phyloP scores from a whole-genome alignment of 2,888 invertebrate genomes.

The Pandemis heparana region DNA sequence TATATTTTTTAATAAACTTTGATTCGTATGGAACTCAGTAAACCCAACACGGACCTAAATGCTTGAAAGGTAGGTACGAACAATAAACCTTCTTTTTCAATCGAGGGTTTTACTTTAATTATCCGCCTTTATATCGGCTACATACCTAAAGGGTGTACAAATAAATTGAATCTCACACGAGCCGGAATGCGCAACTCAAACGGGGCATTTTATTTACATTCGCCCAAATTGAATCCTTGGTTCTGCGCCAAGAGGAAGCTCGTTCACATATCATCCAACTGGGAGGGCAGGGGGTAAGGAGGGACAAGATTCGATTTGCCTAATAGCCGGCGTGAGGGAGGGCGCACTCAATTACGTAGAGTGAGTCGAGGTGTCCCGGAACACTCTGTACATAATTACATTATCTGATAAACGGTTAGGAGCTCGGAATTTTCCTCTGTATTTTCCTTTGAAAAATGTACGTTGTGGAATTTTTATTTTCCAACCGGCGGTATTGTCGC shows the following conservation, averaged over 20 bases:
- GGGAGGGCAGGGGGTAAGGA: constrained; percentile 53
- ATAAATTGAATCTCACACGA: constrained; percentile 49
- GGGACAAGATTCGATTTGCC: constrained; percentile 83
- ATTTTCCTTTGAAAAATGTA: constrained; percentile 38
- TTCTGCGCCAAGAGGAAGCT: constrained; percentile 72
- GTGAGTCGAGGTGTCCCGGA: constrained; percentile 80
- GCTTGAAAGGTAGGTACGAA: neutral
- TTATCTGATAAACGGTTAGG: constrained; percentile 79
- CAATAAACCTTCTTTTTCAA: constrained; percentile 12
- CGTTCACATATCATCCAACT: constrained; percentile 61
- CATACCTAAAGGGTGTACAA: constrained; percentile 37
- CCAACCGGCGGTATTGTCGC: constrained; percentile 34
- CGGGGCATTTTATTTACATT: constrained; percentile 79
- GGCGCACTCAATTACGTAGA: constrained; percentile 81
- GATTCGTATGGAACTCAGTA: neutral
- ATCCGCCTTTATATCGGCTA: constrained; percentile 19
- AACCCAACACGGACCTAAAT: neutral
- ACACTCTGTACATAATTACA: constrained; percentile 80
- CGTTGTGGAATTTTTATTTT: constrained; percentile 34
- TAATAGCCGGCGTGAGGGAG: constrained; percentile 77
- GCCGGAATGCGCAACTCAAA: constrained; percentile 49
- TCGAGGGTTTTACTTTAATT: constrained; percentile 35
- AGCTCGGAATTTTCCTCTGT: constrained; percentile 49
- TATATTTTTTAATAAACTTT: neutral
- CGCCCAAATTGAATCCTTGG: constrained; percentile 82